A percentile compares a stretch with the other conserved stretches of the same genome.
These are phyloP conservation scores for Gadus macrocephalus DNA, from an alignment of 2,113 vertebrate genomes.

Conservation along the genomic window DNA sequence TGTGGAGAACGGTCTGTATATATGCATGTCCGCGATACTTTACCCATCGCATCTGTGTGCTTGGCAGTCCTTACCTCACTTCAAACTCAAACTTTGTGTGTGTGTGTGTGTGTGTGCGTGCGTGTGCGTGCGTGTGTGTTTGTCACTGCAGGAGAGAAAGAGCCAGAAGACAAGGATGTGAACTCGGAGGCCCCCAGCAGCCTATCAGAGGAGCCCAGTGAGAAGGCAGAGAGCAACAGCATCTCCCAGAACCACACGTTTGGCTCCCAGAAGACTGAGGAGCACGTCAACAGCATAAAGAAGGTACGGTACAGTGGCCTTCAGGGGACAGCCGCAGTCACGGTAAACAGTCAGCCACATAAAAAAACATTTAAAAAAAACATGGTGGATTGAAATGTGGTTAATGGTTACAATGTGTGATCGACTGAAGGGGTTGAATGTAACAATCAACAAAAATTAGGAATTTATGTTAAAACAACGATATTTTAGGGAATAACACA, in stretches of 20 bases:
- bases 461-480: no score
- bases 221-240: constrained; percentile 61
- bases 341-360: no score
- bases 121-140: not conserved
- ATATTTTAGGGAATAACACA: no score
- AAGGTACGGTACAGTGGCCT: constrained; percentile 72
- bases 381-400: no score
- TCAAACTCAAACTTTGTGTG: not conserved
- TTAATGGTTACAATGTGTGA: no score
- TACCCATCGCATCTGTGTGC: not conserved
- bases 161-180: constrained; percentile 87
- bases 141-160: constrained; percentile 80
- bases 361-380: no score
- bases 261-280: constrained; percentile 67
- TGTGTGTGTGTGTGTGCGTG: constrained; percentile 15
- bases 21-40: not conserved
- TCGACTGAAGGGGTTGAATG: no score
- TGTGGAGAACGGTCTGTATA: constrained; percentile 80
- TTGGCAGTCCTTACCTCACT: not conserved
- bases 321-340: not conserved
- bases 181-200: constrained; percentile 86
- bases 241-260: constrained; percentile 45
- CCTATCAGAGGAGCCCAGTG: constrained; percentile 81
- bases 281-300: constrained; percentile 82
- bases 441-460: no score